These are phyloP conservation scores for Prunella fulvescens DNA, from an alignment of 2,113 vertebrate genomes.

Conservation along the genomic window DNA sequence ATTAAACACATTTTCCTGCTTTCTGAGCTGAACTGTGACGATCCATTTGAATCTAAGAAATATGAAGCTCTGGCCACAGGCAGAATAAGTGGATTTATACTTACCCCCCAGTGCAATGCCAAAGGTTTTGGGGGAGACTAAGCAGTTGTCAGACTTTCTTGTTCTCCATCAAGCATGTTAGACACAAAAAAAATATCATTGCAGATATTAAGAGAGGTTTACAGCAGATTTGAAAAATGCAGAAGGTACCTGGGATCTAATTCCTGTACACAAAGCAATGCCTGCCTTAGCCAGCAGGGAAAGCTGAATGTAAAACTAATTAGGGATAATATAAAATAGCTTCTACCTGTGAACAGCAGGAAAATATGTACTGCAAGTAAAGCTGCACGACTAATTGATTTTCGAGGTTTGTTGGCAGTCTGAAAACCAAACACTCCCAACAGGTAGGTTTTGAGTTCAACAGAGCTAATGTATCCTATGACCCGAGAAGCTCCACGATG, in stretches of 20 bases:
- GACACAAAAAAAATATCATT: neutral
- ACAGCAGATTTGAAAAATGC: neutral
- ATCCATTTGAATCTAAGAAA: neutral
- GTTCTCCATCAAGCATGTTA: neutral
- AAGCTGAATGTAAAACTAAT: constrained; percentile 8
- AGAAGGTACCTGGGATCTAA: neutral
- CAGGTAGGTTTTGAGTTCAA: neutral
- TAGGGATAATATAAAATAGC: neutral
- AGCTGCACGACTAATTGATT: neutral
- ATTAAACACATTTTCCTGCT: neutral
- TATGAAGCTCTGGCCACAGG: neutral
- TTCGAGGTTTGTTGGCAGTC: neutral
- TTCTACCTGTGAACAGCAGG: constrained; percentile 9
- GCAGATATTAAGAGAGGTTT: neutral
- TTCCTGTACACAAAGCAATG: neutral
- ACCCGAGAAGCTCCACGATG: neutral
- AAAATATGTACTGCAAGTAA: neutral
- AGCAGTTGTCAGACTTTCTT: neutral
- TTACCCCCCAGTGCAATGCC: neutral
- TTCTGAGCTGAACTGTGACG: neutral
- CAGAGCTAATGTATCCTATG: neutral
- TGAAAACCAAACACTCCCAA: constrained; percentile 1
- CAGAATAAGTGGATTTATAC: neutral
- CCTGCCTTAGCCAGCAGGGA: neutral
- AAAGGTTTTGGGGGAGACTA: neutral